phyloP scores from a whole-genome alignment of 2,888 invertebrate genomes.

The Apamea epomidion region DNA sequence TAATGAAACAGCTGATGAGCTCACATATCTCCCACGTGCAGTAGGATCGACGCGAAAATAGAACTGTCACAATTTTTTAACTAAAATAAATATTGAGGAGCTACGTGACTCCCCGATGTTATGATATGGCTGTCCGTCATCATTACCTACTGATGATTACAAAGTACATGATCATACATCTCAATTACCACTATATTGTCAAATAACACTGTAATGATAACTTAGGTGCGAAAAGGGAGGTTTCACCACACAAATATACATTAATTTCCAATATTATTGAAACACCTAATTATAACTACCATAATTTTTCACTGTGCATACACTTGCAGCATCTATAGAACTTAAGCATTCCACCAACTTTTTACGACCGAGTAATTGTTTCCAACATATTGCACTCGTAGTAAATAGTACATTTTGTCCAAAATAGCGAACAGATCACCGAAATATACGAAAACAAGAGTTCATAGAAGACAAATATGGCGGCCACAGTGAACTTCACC shows the following conservation, averaged over 20 bases:
- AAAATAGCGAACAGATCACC: conserved; percentile 63
- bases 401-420: conserved; percentile 35
- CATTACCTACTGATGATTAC: conserved; percentile 60
- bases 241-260: conserved; percentile 25
- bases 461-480: conserved; percentile 88
- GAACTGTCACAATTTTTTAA: conserved; percentile 19
- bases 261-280: conserved; percentile 37
- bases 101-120: conserved; percentile 79
- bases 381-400: conserved; percentile 10
- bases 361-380: conserved; percentile 4
- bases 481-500: conserved; percentile 86
- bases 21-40: conserved; percentile 3
- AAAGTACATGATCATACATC: conserved; percentile 15
- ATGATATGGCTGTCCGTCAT: conserved; percentile 76
- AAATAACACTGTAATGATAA: conserved; percentile 1
- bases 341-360: conserved; percentile 11
- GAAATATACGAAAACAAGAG: conserved; percentile 87
- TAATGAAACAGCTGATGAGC: conserved; percentile 59
- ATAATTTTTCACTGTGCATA: conserved; percentile 54
- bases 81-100: conserved; percentile 64
- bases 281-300: conserved; percentile 44
- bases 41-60: conserved; percentile 18
- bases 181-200: conserved; percentile 2
- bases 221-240: background rate
- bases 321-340: conserved; percentile 43